Base-by-base conservation (phyloP, 2,797 vertebrate genomes). In the Labroides dimidiatus region DNA sequence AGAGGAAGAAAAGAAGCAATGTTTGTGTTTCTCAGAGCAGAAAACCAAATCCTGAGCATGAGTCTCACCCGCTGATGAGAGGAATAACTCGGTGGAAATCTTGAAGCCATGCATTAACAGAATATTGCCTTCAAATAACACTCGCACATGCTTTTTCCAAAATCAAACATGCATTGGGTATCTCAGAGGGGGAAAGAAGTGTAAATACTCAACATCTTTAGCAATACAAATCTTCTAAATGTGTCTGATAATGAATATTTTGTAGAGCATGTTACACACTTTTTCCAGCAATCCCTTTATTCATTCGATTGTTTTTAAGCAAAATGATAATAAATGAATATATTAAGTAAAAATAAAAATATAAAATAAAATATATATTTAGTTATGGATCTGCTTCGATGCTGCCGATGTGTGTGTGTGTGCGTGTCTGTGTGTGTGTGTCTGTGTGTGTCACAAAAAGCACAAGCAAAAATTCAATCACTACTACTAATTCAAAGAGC, bases 21-120 rank as follows among this genome's bases (percentile, higher is more conserved):
- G 64, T 67, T 69, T 60, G 69, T 41, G 42, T 69, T 69, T 78
- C 55, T 82, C 69, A 60, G 65, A 79, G 79, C 57, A 47, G 44
- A 59, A 87, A 84, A 82, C 36, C 42, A 79, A 89, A 86, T 87
- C 88, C 87, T 92, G 90, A 89, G 90, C 57, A 76, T 84, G 87
- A 64, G 72, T 75, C 77, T 69, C 77, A 57, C 68, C 68, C 78
- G 74, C 77, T 58, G 69, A 80, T 76, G 74, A 82, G 69, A 75
- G 60, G 73, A 61, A 80, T 59, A 70, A 84, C 66, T 71, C 61
- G 61, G 81, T 84, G 88, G 82, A 83, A 78, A 81, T 85, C 75
- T 81, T 55, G 72, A 91, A 91, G 90, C 91, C 93, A 93, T 93
- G 93, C 93, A 93, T 76, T 67, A 91, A 92, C 86, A 87, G 84